Base-by-base conservation (phyloP, 2,888 invertebrate genomes). In the Clostera curtula region DNA sequence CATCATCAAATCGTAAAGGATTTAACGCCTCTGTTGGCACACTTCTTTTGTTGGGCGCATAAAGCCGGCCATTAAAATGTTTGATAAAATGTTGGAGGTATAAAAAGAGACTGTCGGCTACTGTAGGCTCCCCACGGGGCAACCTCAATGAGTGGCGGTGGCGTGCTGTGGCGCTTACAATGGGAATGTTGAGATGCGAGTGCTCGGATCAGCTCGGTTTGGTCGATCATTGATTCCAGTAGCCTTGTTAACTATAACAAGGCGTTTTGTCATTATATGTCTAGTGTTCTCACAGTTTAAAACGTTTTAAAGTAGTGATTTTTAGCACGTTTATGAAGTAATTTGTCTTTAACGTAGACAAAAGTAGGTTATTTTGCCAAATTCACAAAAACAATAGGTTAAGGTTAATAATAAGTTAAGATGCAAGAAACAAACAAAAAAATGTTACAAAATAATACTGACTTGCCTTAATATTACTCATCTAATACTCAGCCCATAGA, bases 21-120 rank as follows among this genome's bases (percentile, higher is more conserved):
- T 85, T 85, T 85, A 82, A 85, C 84, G 84, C 83, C 77, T 83
- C 75, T 60, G 74, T 82, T 83, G 69, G 76, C 84, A 77, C 77
- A 71, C 77, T 83, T 69, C 79, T 73, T 82, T 82, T 83, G 82
- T 83, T 76, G 73, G 65, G 49, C 59, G 57, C 65, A 80, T 77
- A 82, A 82, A 74, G 77, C 76, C 73, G 74, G 59, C 79, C 82
- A 83, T 82, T 80, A 82, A 73, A 72, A 74, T 82, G 80, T 82
- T 83, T 82, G 80, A 79, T 83, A 77, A 74, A 75, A 80, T 62
- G 75, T 65, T 74, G 72, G 67, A 47, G 57, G 66, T 62, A 82
- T 71, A 83, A 82, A 79, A 82, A 82, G 75, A 77, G 63, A 73
- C 66, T 55, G 65, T 46, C 57, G 55, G 80, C 83, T 82, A 77